These are phyloP conservation scores for Grallaria varia DNA, from an alignment of 2,113 vertebrate genomes.

Conservation along the genomic window DNA sequence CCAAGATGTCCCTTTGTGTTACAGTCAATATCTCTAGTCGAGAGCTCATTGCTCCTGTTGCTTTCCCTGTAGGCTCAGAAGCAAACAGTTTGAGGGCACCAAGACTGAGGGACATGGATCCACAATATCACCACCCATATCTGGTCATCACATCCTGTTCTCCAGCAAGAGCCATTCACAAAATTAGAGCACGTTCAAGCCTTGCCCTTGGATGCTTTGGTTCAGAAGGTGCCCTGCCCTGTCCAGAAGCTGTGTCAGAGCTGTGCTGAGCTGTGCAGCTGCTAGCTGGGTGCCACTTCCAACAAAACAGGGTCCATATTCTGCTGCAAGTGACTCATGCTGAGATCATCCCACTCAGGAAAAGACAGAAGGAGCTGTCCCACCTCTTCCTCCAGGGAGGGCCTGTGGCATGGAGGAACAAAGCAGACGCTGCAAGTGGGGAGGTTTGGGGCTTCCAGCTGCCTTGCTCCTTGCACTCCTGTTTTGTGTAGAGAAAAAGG, in stretches of 20 bases:
- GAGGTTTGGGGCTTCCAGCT: not conserved
- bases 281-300: conserved; percentile 34
- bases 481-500: not conserved
- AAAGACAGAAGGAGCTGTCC: not conserved
- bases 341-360: conserved; percentile 22
- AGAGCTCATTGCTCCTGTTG: not conserved
- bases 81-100: fast-evolving
- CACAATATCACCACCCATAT: not conserved
- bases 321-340: conserved; percentile 44
- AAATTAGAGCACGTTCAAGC: conserved; percentile 41
- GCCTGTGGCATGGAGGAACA: not conserved
- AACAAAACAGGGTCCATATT: conserved; percentile 40
- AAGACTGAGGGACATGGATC: not conserved
- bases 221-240: conserved; percentile 68
- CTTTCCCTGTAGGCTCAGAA: not conserved
- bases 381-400: conserved; percentile 15
- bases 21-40: not conserved
- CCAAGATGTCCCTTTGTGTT: not conserved
- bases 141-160: not conserved
- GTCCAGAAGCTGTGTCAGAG: conserved; percentile 49
- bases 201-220: conserved; percentile 41
- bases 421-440: not conserved
- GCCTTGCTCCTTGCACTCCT: not conserved
- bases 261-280: conserved; percentile 65
- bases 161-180: not conserved